Percentiles rank a stretch among this genome's conserved stretches.
phyloP scores from a whole-genome alignment of 1,140 invertebrate species.

The Branchinecta lindahli region DNA sequence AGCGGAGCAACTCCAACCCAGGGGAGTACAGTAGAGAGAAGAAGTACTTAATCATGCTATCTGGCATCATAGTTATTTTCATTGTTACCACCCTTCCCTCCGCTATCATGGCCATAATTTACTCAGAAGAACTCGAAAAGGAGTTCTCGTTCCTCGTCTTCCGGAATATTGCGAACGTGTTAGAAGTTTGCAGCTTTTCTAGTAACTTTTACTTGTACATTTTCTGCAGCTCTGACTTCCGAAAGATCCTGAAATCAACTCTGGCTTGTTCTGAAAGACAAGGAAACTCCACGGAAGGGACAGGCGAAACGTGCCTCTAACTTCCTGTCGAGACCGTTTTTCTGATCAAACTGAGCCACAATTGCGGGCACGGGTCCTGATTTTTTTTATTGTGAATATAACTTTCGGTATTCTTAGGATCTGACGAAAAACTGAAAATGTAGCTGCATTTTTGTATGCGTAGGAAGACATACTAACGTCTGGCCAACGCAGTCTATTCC shows the following conservation, averaged over 20 bases:
- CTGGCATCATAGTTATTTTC: constrained; percentile 33
- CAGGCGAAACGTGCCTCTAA: neutral
- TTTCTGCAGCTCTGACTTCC: constrained; percentile 31
- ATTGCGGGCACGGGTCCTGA: too few relatives aligned
- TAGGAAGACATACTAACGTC: too few relatives aligned
- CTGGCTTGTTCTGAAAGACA: neutral
- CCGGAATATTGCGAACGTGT: constrained; percentile 29
- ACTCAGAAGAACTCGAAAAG: constrained; percentile 26
- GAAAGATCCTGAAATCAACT: constrained; percentile 26
- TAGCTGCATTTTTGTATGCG: too few relatives aligned
- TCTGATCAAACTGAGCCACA: neutral
- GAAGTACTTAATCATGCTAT: constrained; percentile 32
- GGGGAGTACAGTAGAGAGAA: constrained; percentile 28
- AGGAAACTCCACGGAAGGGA: neutral
- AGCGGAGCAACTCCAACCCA: constrained; percentile 18
- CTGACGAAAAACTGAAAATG: too few relatives aligned
- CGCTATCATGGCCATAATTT: constrained; percentile 31
- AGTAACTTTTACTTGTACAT: constrained; percentile 34
- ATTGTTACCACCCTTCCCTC: constrained; percentile 33
- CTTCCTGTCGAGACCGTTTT: neutral
- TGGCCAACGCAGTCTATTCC: too few relatives aligned
- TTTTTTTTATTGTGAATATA: too few relatives aligned
- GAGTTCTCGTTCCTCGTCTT: constrained; percentile 30
- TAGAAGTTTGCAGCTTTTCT: constrained; percentile 32
- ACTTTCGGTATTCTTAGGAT: too few relatives aligned